These are phyloP conservation scores for Ochotona curzoniae DNA, from an alignment of 2,113 vertebrate species.

Conservation along the genomic window DNA sequence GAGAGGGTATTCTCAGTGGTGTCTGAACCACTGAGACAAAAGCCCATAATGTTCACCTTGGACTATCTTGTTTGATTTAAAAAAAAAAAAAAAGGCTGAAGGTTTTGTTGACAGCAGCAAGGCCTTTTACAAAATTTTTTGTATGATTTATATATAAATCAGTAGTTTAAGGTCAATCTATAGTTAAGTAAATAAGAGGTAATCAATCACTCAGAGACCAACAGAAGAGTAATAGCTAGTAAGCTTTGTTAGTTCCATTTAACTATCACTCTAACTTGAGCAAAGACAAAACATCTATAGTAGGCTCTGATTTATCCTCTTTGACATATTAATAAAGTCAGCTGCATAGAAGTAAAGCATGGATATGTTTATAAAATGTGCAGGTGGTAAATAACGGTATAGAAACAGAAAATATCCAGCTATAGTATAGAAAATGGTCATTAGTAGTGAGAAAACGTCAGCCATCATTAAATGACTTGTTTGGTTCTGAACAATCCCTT, in stretches of 20 bases:
- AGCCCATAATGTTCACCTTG: too few species aligned
- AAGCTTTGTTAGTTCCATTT: not conserved
- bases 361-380: slow-evolving; percentile 23
- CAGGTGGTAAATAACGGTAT: not conserved
- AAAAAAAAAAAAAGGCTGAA: slow-evolving; percentile 37
- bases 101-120: slow-evolving; percentile 34
- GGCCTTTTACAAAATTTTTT: slow-evolving; percentile 43
- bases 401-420: slow-evolving; percentile 20
- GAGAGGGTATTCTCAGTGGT: too few species aligned
- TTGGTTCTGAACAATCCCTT: not conserved
- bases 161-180: not conserved
- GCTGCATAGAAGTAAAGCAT: not conserved
- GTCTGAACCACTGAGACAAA: too few species aligned
- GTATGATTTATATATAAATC: slow-evolving; percentile 24
- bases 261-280: slow-evolving; percentile 3
- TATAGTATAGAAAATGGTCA: slow-evolving; percentile 5
- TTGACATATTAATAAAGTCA: not conserved
- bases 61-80: not conserved
- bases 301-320: not conserved
- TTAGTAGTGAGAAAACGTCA: not conserved
- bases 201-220: not conserved
- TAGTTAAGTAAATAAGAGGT: slow-evolving; percentile 38
- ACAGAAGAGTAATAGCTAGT: not conserved
- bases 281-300: not conserved
- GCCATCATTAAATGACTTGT: not conserved